Base-by-base conservation (phyloP, 2,113 vertebrate genomes). In the Martes martes region DNA sequence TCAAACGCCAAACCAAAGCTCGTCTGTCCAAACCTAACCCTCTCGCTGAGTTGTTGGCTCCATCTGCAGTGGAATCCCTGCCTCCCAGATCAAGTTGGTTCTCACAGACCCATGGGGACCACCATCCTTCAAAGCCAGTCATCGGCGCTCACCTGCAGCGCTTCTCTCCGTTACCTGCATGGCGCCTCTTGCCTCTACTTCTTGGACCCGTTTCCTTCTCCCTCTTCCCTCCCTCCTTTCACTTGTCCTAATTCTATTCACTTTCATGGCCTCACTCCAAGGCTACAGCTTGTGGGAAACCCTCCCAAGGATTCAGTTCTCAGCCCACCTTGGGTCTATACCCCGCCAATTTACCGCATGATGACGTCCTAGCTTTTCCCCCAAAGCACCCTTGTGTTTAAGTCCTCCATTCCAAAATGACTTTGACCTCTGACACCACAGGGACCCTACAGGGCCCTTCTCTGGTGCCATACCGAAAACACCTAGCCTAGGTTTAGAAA, bases 71-170 rank as follows among this genome's bases (percentile, higher is more conserved):
- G 50, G 79, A 84, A 50, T 7, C 7, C 9, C 39, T 45, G 50
- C 57, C 57, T 31, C 18, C 15, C 18, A 36, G 89, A 39, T 16
- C 2, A 36, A 10, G 23, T 2, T 26, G n/a, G 19, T 33, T 81
- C 63, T 73, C 55, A 23, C 4, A 10, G 28, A 61, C 55, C 31
- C 57, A 55, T 0, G 1, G 6, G 63, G 65, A 14, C 33, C 10
- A 4, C 19, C 10, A 3, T 86, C 36, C 11, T 61, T 7, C 80
- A 61, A 79, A 39, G 8, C 28, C 36, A 88, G 33, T 6, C 28
- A 18, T n/a, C 31, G 5, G 59, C 36, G 11, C 11, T 24, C 0
- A 0, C 33, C 24, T 1, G 0, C 33, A 45, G 74, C 5, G 28
- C 23, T 74, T 47, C 63, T 67, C 42, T 52, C 0, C 0, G 42